phyloP scores from a whole-genome alignment of 2,113 vertebrate genomes.

The Micronycteris hirsuta region DNA sequence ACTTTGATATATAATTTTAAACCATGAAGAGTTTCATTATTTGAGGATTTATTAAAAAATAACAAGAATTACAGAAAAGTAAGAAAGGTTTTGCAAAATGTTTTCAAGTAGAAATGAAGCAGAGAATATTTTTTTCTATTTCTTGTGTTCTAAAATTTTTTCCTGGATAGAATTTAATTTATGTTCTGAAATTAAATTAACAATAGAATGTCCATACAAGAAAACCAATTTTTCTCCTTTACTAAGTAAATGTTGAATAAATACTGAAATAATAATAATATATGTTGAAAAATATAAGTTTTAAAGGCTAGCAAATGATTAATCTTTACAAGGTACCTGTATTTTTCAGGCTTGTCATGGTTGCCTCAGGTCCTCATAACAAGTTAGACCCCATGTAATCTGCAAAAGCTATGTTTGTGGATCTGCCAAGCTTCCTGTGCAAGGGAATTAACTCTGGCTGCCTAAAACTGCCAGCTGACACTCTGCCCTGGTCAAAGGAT shows the following conservation, averaged over 20 bases:
- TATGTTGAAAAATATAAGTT: neutral
- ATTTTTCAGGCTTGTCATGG: neutral
- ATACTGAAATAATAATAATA: neutral
- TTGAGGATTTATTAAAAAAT: neutral
- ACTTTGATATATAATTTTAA: neutral
- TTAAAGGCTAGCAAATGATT: neutral
- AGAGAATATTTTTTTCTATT: neutral
- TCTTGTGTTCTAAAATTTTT: slow-evolving; percentile 1
- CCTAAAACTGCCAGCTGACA: neutral
- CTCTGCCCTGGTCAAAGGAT: neutral
- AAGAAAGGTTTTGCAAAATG: neutral
- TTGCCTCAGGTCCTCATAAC: neutral
- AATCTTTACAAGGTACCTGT: too few species aligned
- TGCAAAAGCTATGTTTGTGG: neutral
- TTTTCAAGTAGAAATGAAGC: slow-evolving; percentile 24
- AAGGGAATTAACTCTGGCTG: neutral
- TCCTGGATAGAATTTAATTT: neutral
- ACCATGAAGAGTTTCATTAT: neutral
- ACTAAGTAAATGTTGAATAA: neutral
- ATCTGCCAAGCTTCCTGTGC: neutral
- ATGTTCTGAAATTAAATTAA: slow-evolving; percentile 47
- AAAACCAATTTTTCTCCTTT: neutral
- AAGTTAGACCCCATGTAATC: neutral
- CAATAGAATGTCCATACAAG: neutral
- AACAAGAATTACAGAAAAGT: neutral